Conservation (phyloP, 2,113 vertebrate species). For the Apaloderma vittatum region DNA sequence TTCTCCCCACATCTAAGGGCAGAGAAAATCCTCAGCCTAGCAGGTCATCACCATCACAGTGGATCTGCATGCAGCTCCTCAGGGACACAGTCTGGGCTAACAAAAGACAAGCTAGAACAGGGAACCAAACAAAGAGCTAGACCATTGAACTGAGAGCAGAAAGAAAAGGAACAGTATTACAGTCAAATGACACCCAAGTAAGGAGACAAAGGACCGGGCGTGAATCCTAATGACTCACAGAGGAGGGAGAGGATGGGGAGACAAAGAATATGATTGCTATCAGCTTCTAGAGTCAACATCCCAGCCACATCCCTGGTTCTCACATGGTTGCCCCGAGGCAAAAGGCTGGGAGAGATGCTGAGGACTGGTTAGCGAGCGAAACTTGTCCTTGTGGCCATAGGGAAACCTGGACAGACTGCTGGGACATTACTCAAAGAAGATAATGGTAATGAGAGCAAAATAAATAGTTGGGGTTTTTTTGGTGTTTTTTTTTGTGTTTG, state of each 20-base stretch:
- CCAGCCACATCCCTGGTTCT: not conserved
- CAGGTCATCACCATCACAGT: rapidly evolving
- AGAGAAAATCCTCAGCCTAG: not conserved
- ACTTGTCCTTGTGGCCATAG: not conserved
- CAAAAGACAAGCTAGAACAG: not conserved
- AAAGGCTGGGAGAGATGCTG: not conserved
- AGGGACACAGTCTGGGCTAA: not conserved
- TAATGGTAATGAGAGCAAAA: not conserved
- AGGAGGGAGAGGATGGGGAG: not conserved
- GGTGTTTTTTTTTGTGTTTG: not conserved
- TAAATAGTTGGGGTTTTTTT: not conserved
- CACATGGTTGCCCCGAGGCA: not conserved
- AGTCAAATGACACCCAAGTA: not conserved
- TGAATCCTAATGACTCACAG: not conserved
- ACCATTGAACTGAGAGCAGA: not conserved
- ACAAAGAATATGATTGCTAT: not conserved
- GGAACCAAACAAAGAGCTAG: not conserved
- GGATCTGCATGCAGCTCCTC: not conserved
- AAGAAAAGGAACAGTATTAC: not conserved
- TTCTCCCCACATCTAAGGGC: not conserved
- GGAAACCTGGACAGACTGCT: not conserved
- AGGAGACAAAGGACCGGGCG: not conserved
- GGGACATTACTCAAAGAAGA: not conserved
- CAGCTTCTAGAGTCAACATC: not conserved
- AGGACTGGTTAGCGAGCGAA: not conserved